Conservation (phyloP, 2,888 invertebrate species). For the Acrocyrtus sp. region DNA sequence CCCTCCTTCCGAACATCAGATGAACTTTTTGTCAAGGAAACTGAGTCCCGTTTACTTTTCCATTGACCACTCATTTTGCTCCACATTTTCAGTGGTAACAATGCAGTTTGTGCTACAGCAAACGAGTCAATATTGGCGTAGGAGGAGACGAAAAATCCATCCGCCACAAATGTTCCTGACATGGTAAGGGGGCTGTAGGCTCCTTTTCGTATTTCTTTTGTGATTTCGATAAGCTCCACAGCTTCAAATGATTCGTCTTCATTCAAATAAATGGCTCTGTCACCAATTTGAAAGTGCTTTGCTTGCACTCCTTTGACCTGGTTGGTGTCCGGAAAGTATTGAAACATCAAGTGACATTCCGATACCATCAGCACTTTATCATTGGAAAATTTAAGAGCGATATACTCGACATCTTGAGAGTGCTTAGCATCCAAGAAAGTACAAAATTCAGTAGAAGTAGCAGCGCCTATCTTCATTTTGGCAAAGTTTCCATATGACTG, state of each 20-base stretch:
- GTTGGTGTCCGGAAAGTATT: not conserved
- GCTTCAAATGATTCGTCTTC: not conserved
- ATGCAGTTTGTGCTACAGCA: slow-evolving; percentile 22
- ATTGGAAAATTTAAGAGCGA: slow-evolving; percentile 19
- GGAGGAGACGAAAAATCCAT: slow-evolving; percentile 37
- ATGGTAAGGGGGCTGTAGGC: slow-evolving; percentile 39
- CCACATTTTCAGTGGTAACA: slow-evolving; percentile 31
- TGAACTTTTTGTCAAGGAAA: not conserved
- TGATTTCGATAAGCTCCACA: slow-evolving; percentile 4
- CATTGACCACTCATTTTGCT: not conserved
- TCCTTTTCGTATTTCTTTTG: not conserved
- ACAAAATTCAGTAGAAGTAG: slow-evolving; percentile 8
- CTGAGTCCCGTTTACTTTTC: not conserved
- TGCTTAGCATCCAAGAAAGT: slow-evolving; percentile 15
- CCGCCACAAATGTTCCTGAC: slow-evolving; percentile 42
- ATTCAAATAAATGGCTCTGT: not conserved
- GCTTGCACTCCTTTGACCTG: slow-evolving; percentile 2
- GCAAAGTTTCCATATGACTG: no score
- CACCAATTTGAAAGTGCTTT: slow-evolving; percentile 17
- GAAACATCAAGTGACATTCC: slow-evolving; percentile 23
- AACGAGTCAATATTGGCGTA: slow-evolving; percentile 38
- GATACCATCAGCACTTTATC: slow-evolving; percentile 10
- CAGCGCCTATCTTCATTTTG: not conserved
- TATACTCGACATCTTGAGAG: not conserved
- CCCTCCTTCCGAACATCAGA: not conserved